Evolutionary conservation across 2,888 invertebrate genomes (phyloP).

Genomic region (Acleris cristana): DNA sequence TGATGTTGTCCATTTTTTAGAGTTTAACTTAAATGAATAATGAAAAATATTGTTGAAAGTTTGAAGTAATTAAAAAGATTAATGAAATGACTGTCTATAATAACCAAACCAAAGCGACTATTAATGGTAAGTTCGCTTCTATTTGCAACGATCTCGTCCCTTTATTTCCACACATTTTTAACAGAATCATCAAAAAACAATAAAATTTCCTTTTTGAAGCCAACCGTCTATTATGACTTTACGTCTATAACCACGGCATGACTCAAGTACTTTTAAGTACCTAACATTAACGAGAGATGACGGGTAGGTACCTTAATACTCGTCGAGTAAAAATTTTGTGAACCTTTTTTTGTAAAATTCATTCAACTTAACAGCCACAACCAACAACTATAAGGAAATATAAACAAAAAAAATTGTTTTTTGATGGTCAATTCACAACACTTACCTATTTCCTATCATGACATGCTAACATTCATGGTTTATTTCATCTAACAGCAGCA

Average conservation of each 20-base stretch:
- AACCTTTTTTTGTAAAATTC: too few relatives aligned
- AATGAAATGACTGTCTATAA: constrained; percentile 10
- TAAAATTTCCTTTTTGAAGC: background rate
- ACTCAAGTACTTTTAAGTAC: too few relatives aligned
- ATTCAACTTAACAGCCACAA: too few relatives aligned
- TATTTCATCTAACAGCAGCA: constrained; percentile 80
- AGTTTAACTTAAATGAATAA: too few relatives aligned
- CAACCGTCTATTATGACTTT: background rate
- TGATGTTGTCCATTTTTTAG: too few relatives aligned
- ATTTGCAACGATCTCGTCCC: constrained; percentile 7
- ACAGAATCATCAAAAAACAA: constrained; percentile 4
- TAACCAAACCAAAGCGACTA: constrained; percentile 23
- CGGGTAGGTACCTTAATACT: too few relatives aligned
- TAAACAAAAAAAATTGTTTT: background rate
- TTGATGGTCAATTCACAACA: constrained; percentile 22
- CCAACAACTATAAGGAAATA: too few relatives aligned
- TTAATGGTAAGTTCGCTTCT: constrained; percentile 30
- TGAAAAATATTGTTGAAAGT: background rate
- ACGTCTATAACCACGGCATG: too few relatives aligned
- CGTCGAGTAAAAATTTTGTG: too few relatives aligned
- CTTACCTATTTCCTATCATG: constrained; percentile 40
- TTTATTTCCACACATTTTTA: background rate
- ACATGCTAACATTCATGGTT: constrained; percentile 62
- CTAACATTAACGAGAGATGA: too few relatives aligned
- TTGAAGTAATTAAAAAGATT: constrained; percentile 6